Base-by-base conservation (phyloP, 2,797 vertebrate species). In the Squalus acanthias region DNA sequence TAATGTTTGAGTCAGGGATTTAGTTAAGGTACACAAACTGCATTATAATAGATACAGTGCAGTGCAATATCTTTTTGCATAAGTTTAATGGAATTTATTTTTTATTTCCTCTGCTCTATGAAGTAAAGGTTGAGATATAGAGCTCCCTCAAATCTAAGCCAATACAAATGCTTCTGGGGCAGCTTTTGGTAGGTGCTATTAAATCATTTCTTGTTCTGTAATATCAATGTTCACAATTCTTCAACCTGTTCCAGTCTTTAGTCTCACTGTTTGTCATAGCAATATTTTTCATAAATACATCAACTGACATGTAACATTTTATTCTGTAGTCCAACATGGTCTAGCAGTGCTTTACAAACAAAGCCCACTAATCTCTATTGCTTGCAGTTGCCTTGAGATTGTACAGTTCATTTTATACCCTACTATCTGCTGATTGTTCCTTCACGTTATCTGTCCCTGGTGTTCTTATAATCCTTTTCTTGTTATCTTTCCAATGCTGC, bases 401-500 rank as follows among this genome's bases (percentile, higher is more conserved):
- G 39, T 95, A 69, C 33, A 1, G 93, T 50, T 50, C 39, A 72
- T 70, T 72, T 50, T 26, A 6, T 95, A 6, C 26, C 46, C 13
- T 39, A 24, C 46, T 53, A 29, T 95, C 94, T 57, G 69, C 10
- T 74, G 87, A 95, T 74, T 95, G 46, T 50, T 95, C 10, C 67
- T 95, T 57, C 50, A 57, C 46, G 3, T 33, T 69, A 53, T 76
- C 50, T 8, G 46, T 57, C 70, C 26, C 94, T 57, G 67, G 69
- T 95, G 46, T 15, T 72, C 9, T 70, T 20, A 72, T 60, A 50
- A n/a, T 57, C 6, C 46, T 57, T n/a, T 46, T 3, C 65, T 69
- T 17, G 46, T 70, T 74, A 95, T 17, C 94, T 76, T 95, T 95
- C 53, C 70, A 76, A 76, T 69, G 70, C 29, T 95, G 46, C 94